A percentile compares a stretch with the other conserved stretches of the same genome.
Conservation (phyloP, 2,113 vertebrate genomes). For the Nanorana parkeri region DNA sequence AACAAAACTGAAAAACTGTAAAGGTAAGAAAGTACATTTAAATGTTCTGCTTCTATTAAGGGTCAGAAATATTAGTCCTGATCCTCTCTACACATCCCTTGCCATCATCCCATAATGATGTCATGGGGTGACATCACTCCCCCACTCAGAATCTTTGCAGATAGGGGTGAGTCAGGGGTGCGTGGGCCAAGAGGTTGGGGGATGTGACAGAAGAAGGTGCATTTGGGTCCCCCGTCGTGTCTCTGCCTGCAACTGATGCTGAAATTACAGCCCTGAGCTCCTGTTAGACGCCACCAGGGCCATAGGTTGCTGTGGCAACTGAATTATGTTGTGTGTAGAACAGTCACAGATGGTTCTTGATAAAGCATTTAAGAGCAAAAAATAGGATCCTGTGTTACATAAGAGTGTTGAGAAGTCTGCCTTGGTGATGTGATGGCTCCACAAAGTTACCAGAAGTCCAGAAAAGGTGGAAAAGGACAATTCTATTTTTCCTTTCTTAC, state of each 20-base stretch:
- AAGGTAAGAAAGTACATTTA: not conserved
- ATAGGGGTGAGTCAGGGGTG: constrained; percentile 39
- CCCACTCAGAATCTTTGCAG: not conserved
- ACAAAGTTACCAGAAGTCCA: not conserved
- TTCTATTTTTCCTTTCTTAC: too few relatives aligned
- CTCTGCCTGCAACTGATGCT: constrained; percentile 70
- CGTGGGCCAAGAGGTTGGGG: constrained; percentile 27
- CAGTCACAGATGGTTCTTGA: constrained; percentile 69
- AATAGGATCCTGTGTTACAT: constrained; percentile 72
- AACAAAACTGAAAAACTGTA: not conserved
- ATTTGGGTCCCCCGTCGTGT: constrained; percentile 64
- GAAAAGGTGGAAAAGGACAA: not conserved
- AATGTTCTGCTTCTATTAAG: not conserved
- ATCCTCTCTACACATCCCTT: not conserved
- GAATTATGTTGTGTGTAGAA: constrained; percentile 74
- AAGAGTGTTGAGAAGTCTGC: constrained; percentile 59
- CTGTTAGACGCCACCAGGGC: constrained; percentile 61
- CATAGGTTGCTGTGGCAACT: constrained; percentile 76
- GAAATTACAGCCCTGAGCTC: constrained; percentile 79
- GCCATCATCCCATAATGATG: constrained; percentile 32
- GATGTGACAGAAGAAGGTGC: constrained; percentile 57
- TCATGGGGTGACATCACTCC: constrained; percentile 47
- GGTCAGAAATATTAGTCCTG: not conserved
- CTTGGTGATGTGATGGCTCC: not conserved
- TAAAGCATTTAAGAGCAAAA: constrained; percentile 67